phyloP scores from a whole-genome alignment of 2,113 vertebrate genomes.

The Brachypteracias leptosomus region DNA sequence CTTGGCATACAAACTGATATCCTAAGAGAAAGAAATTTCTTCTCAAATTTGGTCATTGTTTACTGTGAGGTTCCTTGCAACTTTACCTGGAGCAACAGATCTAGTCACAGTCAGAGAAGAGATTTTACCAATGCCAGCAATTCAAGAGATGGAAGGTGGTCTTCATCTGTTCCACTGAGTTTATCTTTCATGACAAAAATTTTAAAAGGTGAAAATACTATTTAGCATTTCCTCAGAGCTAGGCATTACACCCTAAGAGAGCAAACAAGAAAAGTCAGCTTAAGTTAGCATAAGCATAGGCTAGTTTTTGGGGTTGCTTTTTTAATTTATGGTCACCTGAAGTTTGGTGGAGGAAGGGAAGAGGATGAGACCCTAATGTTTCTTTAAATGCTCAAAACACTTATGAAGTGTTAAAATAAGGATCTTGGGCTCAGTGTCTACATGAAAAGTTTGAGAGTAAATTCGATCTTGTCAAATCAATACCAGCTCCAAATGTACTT shows the following conservation, averaged over 20 bases:
- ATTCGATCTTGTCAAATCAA: not conserved
- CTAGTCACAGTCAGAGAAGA: not conserved
- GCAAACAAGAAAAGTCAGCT: not conserved
- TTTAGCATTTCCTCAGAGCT: constrained; percentile 54
- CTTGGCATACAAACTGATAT: not conserved
- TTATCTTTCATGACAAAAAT: not conserved
- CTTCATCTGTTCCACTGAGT: not conserved
- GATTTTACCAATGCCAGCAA: not conserved
- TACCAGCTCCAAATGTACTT: not conserved
- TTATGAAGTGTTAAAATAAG: not conserved
- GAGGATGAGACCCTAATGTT: not conserved
- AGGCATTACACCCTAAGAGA: constrained; percentile 27
- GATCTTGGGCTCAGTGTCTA: not conserved
- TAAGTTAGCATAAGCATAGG: not conserved
- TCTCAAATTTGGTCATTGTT: not conserved
- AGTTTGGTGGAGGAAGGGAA: not conserved
- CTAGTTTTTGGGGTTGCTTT: rapidly evolving
- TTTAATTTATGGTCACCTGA: not conserved
- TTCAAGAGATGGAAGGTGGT: not conserved
- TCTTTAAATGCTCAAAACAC: not conserved
- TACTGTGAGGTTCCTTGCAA: not conserved
- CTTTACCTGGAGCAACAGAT: not conserved
- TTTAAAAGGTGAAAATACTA: not conserved
- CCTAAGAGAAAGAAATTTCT: not conserved
- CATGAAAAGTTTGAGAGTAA: not conserved